Conservation (phyloP, 1,140 invertebrate species). For the Drosophila ficusphila region DNA sequence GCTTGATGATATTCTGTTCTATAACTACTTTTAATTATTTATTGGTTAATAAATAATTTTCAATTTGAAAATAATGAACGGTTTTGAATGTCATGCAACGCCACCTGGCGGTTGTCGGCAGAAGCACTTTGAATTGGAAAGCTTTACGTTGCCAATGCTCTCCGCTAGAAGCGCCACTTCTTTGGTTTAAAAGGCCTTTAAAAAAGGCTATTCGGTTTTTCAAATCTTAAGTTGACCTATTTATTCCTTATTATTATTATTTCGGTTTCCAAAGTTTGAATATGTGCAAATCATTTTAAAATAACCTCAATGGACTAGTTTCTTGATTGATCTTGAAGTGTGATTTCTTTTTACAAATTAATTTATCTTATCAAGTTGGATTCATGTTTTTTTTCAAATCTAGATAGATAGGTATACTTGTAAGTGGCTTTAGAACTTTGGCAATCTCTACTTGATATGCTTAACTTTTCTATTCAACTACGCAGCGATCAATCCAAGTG, state of each 20-base stretch:
- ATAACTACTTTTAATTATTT: background rate
- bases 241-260: no score
- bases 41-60: background rate
- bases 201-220: background rate
- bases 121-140: background rate
- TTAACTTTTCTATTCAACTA: slow-evolving; percentile 35
- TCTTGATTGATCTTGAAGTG: no score
- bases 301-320: no score
- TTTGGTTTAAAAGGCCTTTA: background rate
- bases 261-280: no score
- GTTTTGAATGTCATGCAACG: background rate
- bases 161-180: slow-evolving; percentile 3
- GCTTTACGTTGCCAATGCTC: background rate
- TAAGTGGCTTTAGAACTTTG: background rate
- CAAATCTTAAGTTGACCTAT: no score
- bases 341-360: no score
- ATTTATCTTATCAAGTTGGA: no score
- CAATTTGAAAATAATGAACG: slow-evolving; percentile 7
- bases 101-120: slow-evolving; percentile 1
- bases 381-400: no score
- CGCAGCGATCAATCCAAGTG: slow-evolving; percentile 2
- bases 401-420: no score
- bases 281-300: no score
- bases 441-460: background rate
- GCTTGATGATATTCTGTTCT: no score